Conservation (phyloP, 1,140 invertebrate species). For the Rhyacophila brunnea region DNA sequence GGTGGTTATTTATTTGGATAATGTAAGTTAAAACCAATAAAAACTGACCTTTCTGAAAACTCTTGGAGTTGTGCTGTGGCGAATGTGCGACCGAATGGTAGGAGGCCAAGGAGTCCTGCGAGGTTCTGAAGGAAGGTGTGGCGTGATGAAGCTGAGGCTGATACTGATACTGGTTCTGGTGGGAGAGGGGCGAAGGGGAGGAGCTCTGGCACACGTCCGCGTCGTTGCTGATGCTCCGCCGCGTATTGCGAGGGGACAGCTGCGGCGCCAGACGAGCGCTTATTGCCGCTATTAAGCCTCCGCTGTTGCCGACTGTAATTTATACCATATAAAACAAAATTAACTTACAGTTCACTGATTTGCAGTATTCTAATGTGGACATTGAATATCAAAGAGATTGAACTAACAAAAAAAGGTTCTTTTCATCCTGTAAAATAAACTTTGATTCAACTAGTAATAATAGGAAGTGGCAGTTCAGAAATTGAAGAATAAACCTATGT, state of each 20-base stretch:
- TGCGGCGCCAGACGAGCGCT: constrained; percentile 68
- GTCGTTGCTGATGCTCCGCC: constrained; percentile 36
- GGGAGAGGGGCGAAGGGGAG: neutral
- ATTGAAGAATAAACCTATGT: too few species aligned
- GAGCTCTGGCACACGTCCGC: neutral
- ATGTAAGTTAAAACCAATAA: neutral
- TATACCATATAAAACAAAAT: neutral
- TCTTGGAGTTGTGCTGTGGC: constrained; percentile 15
- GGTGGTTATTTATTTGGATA: neutral
- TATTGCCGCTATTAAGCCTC: constrained; percentile 68
- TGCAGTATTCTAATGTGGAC: too few species aligned
- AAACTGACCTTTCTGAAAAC: constrained; percentile 22
- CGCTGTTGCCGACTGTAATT: constrained; percentile 49
- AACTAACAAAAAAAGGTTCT: too few species aligned
- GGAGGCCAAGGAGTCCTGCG: constrained; percentile 42
- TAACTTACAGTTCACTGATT: too few species aligned
- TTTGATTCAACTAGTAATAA: too few species aligned
- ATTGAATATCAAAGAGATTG: too few species aligned
- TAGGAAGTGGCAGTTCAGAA: too few species aligned
- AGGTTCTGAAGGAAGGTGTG: constrained; percentile 37
- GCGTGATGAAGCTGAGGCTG: constrained; percentile 4
- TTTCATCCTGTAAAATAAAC: too few species aligned
- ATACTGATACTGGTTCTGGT: constrained; percentile 11
- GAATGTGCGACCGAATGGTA: constrained; percentile 28
- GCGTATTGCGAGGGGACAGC: constrained; percentile 54